These are phyloP conservation scores for Potamilus streckersoni DNA, from an alignment of 1,140 invertebrate species.

Conservation along the genomic window DNA sequence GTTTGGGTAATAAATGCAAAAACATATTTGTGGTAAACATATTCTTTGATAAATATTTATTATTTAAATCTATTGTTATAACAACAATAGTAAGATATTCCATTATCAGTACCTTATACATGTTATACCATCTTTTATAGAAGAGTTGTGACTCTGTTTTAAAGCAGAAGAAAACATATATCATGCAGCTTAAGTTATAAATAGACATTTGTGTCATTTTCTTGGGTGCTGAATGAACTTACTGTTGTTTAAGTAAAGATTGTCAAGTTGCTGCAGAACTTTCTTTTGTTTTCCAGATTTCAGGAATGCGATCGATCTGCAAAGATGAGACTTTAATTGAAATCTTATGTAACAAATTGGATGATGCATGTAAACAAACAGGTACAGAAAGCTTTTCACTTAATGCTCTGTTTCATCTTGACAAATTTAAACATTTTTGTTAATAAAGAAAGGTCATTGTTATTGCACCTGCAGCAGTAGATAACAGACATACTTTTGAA, in stretches of 20 bases:
- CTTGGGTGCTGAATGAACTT: not conserved
- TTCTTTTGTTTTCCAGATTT: slow-evolving; percentile 52
- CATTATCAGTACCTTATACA: not conserved
- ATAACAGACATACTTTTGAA: no score
- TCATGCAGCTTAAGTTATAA: not conserved
- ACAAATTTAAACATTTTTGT: no score
- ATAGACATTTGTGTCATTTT: not conserved
- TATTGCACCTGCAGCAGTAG: no score
- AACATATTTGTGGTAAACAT: no score
- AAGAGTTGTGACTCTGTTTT: not conserved
- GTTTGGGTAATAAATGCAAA: no score
- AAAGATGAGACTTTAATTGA: slow-evolving; percentile 44
- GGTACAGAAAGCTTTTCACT: slow-evolving; percentile 26
- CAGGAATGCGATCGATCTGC: slow-evolving; percentile 72
- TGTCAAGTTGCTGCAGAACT: not conserved
- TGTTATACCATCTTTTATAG: not conserved
- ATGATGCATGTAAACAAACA: slow-evolving; percentile 38
- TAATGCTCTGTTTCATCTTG: no score
- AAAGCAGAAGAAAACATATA: not conserved
- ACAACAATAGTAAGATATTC: no score
- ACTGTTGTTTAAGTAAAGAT: not conserved
- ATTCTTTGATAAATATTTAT: no score
- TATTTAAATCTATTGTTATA: no score
- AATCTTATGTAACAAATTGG: slow-evolving; percentile 48
- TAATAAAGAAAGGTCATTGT: no score